phyloP scores from a whole-genome alignment of 2,113 vertebrate genomes.

The Trematomus loennbergii region DNA sequence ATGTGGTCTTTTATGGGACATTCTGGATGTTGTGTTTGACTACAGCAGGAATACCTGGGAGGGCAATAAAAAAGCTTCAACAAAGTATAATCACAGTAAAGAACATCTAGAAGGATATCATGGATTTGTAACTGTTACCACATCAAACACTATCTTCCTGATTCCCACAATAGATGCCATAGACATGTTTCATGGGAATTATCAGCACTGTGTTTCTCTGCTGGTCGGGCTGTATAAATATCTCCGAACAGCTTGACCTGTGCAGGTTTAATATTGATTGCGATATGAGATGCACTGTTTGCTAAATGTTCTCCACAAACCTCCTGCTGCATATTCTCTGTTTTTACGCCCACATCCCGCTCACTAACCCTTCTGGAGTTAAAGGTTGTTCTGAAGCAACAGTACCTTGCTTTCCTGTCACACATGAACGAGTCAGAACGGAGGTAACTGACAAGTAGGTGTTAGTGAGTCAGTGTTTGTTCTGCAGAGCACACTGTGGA shows the following conservation, averaged over 20 bases:
- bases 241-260: slow-evolving; percentile 37
- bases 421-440: slow-evolving; percentile 8
- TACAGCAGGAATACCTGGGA: slow-evolving; percentile 9
- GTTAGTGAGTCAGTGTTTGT: slow-evolving; percentile 53
- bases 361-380: slow-evolving; percentile 2
- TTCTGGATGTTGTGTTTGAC: slow-evolving; percentile 20
- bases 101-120: slow-evolving; percentile 12
- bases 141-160: slow-evolving; percentile 5
- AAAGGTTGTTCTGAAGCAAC: slow-evolving; percentile 30
- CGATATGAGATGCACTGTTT: slow-evolving; percentile 21
- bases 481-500: slow-evolving; percentile 31
- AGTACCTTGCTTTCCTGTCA: slow-evolving; percentile 3
- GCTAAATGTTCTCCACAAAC: slow-evolving; percentile 29
- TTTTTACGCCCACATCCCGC: slow-evolving; percentile 4
- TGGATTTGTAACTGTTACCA: slow-evolving; percentile 16
- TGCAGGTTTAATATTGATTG: slow-evolving; percentile 30
- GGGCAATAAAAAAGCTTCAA: not conserved
- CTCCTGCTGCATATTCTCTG: slow-evolving; percentile 6
- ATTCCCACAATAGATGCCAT: not conserved
- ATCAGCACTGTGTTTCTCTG: slow-evolving; percentile 11
- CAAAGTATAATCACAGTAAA: slow-evolving; percentile 35
- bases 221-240: slow-evolving; percentile 26
- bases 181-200: slow-evolving; percentile 12
- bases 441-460: slow-evolving; percentile 49
- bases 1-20: slow-evolving; percentile 30